Percentiles rank a stretch among this genome's conserved stretches.
phyloP scores from a whole-genome alignment of 2,797 vertebrate genomes.

The Periophthalmus magnuspinnatus region DNA sequence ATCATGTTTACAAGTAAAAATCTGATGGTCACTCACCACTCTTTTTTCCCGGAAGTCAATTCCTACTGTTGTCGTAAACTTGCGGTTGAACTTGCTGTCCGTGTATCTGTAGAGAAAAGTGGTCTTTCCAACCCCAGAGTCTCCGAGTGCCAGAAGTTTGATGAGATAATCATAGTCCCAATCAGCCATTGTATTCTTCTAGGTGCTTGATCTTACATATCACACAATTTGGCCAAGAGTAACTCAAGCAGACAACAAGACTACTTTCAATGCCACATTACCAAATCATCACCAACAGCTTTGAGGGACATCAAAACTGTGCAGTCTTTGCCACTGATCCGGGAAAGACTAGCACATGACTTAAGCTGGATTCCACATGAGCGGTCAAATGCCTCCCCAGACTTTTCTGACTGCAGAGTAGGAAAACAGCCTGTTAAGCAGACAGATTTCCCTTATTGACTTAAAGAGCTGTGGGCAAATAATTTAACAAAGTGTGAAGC shows the following conservation, averaged over 20 bases:
- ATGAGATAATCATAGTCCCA: constrained; percentile 99
- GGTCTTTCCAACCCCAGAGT: constrained; percentile 97
- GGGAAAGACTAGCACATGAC: constrained; percentile 71
- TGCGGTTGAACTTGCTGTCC: constrained; percentile 91
- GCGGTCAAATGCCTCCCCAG: constrained; percentile 64
- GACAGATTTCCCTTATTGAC: constrained; percentile 55
- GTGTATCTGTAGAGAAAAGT: constrained; percentile 96
- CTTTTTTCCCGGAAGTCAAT: constrained; percentile 96
- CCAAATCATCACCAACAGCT: constrained; percentile 41
- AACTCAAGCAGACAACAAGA: constrained; percentile 19
- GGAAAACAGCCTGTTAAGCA: constrained; percentile 42
- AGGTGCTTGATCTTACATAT: constrained; percentile 68
- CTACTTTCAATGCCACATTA: constrained; percentile 27
- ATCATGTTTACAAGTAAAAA: neutral
- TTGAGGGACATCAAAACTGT: constrained; percentile 46
- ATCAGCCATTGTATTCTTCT: constrained; percentile 87
- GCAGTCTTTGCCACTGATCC: constrained; percentile 60
- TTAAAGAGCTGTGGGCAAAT: constrained; percentile 25
- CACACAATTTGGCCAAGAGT: constrained; percentile 1
- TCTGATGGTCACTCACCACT: constrained; percentile 82
- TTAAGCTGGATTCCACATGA: constrained; percentile 72
- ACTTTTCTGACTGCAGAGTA: constrained; percentile 29
- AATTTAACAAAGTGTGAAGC: constrained; percentile 34
- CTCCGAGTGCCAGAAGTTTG: constrained; percentile 95
- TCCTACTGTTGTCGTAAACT: constrained; percentile 92